Evolutionary conservation across 2,797 vertebrate species (phyloP).

Genomic region (Crax fasciolata): DNA sequence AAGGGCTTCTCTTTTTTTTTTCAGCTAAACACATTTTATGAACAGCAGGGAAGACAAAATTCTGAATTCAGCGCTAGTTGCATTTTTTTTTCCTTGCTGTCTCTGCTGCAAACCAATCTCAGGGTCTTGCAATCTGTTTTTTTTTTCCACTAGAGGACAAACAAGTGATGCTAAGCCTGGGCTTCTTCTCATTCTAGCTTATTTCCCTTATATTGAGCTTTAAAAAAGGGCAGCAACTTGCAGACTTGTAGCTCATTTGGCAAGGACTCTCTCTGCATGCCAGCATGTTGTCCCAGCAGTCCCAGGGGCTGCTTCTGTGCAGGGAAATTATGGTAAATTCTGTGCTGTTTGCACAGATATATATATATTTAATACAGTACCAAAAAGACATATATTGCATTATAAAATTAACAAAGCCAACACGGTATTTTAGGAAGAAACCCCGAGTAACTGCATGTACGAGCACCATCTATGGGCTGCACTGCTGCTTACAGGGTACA

Average conservation of each 20-base stretch:
- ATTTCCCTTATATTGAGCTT: not conserved
- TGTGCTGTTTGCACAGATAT: not conserved
- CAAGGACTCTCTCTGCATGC: not conserved
- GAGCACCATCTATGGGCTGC: conserved; percentile 65
- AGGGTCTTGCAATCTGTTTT: not conserved
- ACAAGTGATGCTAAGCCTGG: not conserved
- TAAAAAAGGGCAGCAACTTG: not conserved
- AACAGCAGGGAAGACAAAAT: conserved; percentile 50
- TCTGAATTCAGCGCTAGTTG: not conserved
- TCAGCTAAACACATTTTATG: not conserved
- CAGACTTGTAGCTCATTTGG: not conserved
- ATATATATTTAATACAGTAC: not conserved
- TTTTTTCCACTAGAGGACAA: not conserved
- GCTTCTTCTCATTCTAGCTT: not conserved
- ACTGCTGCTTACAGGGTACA: not conserved
- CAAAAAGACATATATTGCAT: not conserved
- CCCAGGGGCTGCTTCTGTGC: not conserved
- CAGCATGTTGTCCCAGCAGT: not conserved
- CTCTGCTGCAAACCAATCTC: not conserved
- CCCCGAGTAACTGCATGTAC: not conserved
- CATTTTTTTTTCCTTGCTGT: not conserved
- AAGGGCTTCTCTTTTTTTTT: not conserved
- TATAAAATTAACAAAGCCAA: not conserved
- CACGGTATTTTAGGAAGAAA: not conserved
- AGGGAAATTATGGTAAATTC: not conserved